Evolutionary conservation across 2,113 vertebrate species (phyloP).

Genomic region (Caloenas nicobarica): DNA sequence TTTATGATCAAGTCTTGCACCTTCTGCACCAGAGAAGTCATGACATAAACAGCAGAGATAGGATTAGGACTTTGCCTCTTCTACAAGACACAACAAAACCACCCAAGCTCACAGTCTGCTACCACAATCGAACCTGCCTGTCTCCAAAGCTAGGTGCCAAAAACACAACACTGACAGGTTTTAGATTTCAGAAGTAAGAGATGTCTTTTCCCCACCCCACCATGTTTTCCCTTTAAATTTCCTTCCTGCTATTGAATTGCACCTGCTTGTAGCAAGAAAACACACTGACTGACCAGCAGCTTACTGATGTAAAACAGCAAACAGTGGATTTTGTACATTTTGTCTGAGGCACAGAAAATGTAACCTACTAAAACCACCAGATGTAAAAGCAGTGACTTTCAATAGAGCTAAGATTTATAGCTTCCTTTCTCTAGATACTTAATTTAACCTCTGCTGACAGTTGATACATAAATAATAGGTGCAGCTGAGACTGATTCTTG

Average conservation of each 20-base stretch:
- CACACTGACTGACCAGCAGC: not conserved
- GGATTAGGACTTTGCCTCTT: not conserved
- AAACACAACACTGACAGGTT: not conserved
- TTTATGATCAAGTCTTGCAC: not conserved
- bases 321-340: not conserved
- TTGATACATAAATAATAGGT: not conserved
- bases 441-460: not conserved
- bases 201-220: accelerated
- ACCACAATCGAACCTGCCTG: not conserved
- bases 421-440: not conserved
- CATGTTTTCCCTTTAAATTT: not conserved
- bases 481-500: not conserved
- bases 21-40: not conserved
- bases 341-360: not conserved
- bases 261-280: not conserved
- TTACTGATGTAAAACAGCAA: not conserved
- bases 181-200: not conserved
- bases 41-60: not conserved
- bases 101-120: not conserved
- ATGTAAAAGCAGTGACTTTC: not conserved
- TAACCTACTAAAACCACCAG: not conserved
- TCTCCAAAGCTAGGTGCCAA: not conserved
- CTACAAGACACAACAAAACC: not conserved
- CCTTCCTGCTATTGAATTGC: not conserved
- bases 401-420: not conserved